These are phyloP conservation scores for Stratiomys singularior DNA, from an alignment of 2,888 invertebrate species.

Conservation along the genomic window DNA sequence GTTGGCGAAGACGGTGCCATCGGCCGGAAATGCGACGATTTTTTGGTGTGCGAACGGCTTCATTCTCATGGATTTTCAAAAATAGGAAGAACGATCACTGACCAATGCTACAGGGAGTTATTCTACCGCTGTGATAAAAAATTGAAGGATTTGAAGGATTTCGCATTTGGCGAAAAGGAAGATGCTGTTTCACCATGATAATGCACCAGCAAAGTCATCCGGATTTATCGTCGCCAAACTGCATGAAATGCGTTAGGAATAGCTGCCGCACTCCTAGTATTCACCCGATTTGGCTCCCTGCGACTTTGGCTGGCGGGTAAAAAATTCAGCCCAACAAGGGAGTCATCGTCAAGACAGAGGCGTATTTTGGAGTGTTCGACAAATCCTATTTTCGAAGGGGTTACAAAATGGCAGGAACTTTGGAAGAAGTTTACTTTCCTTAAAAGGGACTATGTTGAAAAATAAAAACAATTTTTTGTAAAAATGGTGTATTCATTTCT, in stretches of 20 bases:
- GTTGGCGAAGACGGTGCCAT: slow-evolving; percentile 26
- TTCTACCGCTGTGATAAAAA: not conserved
- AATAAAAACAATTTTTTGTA: not conserved
- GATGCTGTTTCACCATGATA: slow-evolving; percentile 5
- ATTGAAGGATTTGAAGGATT: not conserved
- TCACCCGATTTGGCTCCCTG: not conserved
- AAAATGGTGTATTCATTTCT: too few species aligned
- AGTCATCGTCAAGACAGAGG: too few species aligned
- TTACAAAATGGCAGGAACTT: not conserved
- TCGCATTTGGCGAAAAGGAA: slow-evolving; percentile 19
- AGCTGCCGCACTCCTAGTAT: not conserved
- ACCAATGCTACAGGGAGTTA: not conserved
- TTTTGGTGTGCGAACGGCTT: not conserved
- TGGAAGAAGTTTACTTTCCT: too few species aligned
- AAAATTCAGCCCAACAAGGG: not conserved
- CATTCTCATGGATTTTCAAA: not conserved
- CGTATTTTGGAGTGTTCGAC: not conserved
- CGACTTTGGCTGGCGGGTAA: slow-evolving; percentile 11
- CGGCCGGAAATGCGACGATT: not conserved
- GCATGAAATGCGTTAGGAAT: slow-evolving; percentile 18
- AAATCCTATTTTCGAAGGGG: not conserved
- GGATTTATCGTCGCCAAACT: slow-evolving; percentile 10
- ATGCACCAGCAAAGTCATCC: not conserved
- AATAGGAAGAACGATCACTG: slow-evolving; percentile 16
- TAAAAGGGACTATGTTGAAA: too few species aligned